These are phyloP conservation scores for Gymnobelideus leadbeateri DNA, from an alignment of 2,113 vertebrate genomes.

Conservation along the genomic window DNA sequence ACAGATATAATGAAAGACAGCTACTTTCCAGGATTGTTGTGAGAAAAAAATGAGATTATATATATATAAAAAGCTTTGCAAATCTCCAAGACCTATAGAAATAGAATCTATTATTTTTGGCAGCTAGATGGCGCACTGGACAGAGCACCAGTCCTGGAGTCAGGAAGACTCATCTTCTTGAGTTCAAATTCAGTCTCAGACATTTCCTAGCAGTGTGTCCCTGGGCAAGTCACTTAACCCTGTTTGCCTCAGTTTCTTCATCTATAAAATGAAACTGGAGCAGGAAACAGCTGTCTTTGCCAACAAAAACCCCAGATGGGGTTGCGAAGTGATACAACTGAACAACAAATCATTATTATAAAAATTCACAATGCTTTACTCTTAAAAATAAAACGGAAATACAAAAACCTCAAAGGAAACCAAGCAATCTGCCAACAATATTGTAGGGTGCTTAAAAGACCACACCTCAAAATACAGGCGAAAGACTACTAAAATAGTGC, in stretches of 20 bases:
- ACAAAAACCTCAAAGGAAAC: not conserved
- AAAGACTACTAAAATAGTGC: not conserved
- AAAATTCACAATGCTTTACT: conserved; percentile 10
- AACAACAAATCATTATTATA: not conserved
- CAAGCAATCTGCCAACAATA: not conserved
- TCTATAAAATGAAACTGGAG: not conserved
- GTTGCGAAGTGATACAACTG: not conserved
- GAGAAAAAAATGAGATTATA: too few species aligned
- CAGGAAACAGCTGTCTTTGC: too few species aligned
- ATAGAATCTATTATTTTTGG: not conserved
- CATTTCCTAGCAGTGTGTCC: not conserved
- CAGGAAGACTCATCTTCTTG: not conserved
- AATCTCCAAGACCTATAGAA: not conserved
- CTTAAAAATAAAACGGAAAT: not conserved
- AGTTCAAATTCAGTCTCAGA: not conserved
- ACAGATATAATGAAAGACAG: too few species aligned
- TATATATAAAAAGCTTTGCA: not conserved
- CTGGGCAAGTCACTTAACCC: not conserved
- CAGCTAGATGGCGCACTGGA: not conserved
- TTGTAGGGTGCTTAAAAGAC: not conserved
- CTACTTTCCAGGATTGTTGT: not conserved
- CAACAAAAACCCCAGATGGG: not conserved
- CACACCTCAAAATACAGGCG: not conserved
- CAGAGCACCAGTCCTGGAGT: not conserved
- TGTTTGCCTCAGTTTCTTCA: not conserved